Evolutionary conservation across 2,888 invertebrate genomes (phyloP).

Genomic region (Antheraea yamamai): DNA sequence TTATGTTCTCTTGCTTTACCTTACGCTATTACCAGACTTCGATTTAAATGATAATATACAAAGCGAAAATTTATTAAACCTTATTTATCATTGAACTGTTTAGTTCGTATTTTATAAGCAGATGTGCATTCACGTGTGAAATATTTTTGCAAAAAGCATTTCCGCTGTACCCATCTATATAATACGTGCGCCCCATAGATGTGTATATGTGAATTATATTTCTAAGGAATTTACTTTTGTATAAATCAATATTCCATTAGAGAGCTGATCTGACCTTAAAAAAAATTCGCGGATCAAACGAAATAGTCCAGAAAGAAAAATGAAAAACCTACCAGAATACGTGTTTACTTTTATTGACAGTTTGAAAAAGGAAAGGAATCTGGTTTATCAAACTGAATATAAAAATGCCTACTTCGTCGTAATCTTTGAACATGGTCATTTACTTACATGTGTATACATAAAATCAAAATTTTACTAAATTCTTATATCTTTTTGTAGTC

Average conservation of each 20-base stretch:
- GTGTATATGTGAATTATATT: not conserved
- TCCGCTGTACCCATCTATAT: not conserved
- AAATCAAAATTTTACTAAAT: too few species aligned
- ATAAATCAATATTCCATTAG: too few species aligned
- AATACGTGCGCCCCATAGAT: not conserved
- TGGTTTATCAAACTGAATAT: not conserved
- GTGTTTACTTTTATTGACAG: not conserved
- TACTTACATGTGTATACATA: too few species aligned
- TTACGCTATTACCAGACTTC: not conserved
- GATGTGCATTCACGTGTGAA: conserved; percentile 4
- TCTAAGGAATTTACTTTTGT: not conserved
- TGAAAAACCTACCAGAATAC: not conserved
- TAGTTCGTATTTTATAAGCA: not conserved
- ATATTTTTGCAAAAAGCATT: not conserved
- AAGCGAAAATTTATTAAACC: not conserved
- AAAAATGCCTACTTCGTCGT: not conserved
- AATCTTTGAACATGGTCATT: not conserved
- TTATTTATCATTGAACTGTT: not conserved
- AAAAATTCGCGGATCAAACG: not conserved
- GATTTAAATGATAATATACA: not conserved
- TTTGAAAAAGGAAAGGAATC: not conserved
- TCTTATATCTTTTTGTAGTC: too few species aligned
- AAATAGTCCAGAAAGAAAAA: not conserved
- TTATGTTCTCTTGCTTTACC: conserved; percentile 67
- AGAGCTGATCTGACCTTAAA: not conserved